A percentile compares a stretch with the other conserved stretches of the same genome.
These are phyloP conservation scores for Drosophila formosana DNA, from an alignment of 2,888 invertebrate species.

Conservation along the genomic window DNA sequence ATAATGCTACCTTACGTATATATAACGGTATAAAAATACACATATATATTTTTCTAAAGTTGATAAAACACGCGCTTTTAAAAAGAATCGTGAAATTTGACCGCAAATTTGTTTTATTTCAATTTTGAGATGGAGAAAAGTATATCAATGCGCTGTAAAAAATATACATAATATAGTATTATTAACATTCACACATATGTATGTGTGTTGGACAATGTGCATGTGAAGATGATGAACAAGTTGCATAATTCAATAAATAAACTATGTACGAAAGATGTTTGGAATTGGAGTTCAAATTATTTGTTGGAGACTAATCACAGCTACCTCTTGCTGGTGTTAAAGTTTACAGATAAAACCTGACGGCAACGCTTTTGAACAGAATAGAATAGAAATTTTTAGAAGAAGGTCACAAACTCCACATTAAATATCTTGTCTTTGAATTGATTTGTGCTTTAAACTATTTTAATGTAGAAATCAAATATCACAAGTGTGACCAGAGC, in stretches of 20 bases:
- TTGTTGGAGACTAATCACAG: neutral
- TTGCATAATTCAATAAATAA: conserved; percentile 76
- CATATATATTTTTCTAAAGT: conserved; percentile 75
- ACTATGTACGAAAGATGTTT: conserved; percentile 55
- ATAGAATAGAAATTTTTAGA: too few relatives aligned
- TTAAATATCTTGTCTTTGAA: too few relatives aligned
- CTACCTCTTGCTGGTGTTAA: neutral
- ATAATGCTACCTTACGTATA: conserved; percentile 68
- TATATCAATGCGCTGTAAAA: conserved; percentile 80
- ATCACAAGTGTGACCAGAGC: too few relatives aligned
- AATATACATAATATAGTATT: conserved; percentile 74
- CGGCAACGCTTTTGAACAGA: neutral
- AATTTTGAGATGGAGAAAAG: conserved; percentile 37
- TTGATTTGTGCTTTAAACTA: too few relatives aligned
- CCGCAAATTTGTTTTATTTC: conserved; percentile 53
- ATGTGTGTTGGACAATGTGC: conserved; percentile 46
- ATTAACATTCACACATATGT: conserved; percentile 43
- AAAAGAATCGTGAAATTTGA: conserved; percentile 27
- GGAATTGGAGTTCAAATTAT: neutral
- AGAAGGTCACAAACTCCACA: too few relatives aligned
- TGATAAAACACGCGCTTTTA: conserved; percentile 63
- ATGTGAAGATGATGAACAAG: conserved; percentile 68
- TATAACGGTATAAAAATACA: conserved; percentile 59
- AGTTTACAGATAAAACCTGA: neutral
- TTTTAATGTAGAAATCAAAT: too few relatives aligned